Percentiles rank a stretch among this genome's conserved stretches.
phyloP scores from a whole-genome alignment of 2,888 invertebrate species.

The Crepidodera aurea region DNA sequence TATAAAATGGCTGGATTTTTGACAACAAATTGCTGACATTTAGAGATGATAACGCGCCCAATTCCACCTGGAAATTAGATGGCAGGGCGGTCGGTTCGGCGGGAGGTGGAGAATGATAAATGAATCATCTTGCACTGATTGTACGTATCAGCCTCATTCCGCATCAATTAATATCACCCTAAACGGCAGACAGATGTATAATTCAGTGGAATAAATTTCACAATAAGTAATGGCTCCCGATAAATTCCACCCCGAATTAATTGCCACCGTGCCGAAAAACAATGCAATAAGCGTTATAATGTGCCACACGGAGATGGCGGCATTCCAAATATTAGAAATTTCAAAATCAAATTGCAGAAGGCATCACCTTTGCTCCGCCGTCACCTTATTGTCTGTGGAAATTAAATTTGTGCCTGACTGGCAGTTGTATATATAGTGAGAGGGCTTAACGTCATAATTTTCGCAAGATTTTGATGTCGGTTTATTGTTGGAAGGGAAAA shows the following conservation, averaged over 20 bases:
- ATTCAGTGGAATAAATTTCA: slow-evolving; percentile 30
- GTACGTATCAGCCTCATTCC: slow-evolving; percentile 19
- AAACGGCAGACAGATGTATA: slow-evolving; percentile 25
- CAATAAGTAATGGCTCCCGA: slow-evolving; percentile 27
- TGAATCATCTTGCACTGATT: slow-evolving; percentile 30
- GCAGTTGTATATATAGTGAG: slow-evolving; percentile 26
- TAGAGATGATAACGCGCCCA: background rate
- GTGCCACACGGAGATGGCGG: slow-evolving; percentile 28
- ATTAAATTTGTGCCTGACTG: slow-evolving; percentile 39
- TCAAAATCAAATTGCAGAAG: slow-evolving; percentile 39
- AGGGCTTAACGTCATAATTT: slow-evolving; percentile 12
- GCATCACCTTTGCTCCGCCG: slow-evolving; percentile 32
- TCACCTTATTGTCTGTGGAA: slow-evolving; percentile 39
- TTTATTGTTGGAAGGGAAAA: background rate
- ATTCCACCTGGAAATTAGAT: slow-evolving; percentile 9
- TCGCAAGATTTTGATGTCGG: background rate
- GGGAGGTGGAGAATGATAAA: slow-evolving; percentile 20
- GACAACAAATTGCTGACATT: background rate
- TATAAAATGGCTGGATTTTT: no score
- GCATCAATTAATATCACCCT: slow-evolving; percentile 25
- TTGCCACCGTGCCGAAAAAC: slow-evolving; percentile 35
- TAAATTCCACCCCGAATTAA: slow-evolving; percentile 33
- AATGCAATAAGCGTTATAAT: slow-evolving; percentile 36
- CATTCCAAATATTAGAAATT: slow-evolving; percentile 39
- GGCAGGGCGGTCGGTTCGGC: background rate